Evolutionary conservation across 1,140 invertebrate species (phyloP), one percentile per base, ranked within the genome.

Genomic region (Lordiphosa clarofinis): DNA sequence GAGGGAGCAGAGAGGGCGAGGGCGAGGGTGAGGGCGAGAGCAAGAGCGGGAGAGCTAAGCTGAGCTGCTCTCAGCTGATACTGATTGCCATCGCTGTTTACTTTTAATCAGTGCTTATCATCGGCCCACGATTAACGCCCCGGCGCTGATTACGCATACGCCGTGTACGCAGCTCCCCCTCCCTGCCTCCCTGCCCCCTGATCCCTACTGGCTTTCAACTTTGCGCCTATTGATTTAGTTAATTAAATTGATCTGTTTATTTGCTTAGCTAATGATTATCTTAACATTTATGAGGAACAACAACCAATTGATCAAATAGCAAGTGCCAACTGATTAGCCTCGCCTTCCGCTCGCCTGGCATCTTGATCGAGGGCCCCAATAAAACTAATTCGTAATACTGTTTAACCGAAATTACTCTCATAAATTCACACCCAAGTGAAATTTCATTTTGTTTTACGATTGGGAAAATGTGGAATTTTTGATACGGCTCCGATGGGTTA

Each of bases 91-190:
- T 71, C 67, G 46, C 11, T 71, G 28, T 71, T 71, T 71, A 59
- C 59, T 57, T 82, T 73, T 82, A 84, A 82, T 82, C 78, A 76
- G 60, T 52, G 67, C 56, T 84, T 76, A 82, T 82, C 78, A 76
- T 73, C 53, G 57, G 35, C 50, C 12, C 50, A n/a, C 63, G 76
- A 82, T 73, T 72, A 81, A 58, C 73, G 28, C 39, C 33, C 11
- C 37, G 39, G 10, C 42, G 47, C 37, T 58, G 57, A 65, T 74
- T 81, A 66, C 74, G 75, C 61, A 73, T 60, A 59, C 56, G 53
- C 36, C 37, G n/a, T n/a, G n/a, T n/a, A n/a, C n/a, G n/a, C n/a
- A n/a, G n/a, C n/a, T n/a, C n/a, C n/a, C n/a, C n/a, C n/a, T n/a
- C n/a, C n/a, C n/a, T n/a, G n/a, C n/a, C n/a, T n/a, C n/a, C n/a